These are phyloP conservation scores for Origma solitaria DNA, from an alignment of 2,113 vertebrate species.

Conservation along the genomic window DNA sequence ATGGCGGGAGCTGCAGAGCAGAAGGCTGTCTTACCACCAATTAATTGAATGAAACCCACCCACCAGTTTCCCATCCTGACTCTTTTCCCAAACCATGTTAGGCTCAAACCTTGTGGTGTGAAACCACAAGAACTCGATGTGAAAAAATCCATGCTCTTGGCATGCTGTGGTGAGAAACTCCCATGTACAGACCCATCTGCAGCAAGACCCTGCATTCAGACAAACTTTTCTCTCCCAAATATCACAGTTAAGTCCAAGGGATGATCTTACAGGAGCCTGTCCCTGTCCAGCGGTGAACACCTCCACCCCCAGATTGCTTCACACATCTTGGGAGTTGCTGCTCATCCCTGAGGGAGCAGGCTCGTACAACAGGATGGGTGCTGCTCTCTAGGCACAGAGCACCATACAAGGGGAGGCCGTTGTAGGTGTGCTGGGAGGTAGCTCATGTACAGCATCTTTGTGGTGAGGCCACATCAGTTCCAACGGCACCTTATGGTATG, in stretches of 20 bases:
- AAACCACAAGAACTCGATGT: slow-evolving; percentile 24
- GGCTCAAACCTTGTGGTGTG: not conserved
- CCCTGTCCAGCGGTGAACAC: not conserved
- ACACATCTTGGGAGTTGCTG: not conserved
- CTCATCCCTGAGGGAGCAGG: not conserved
- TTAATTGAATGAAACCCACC: slow-evolving; percentile 52
- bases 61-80: slow-evolving; percentile 45
- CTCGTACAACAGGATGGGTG: not conserved
- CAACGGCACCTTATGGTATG: not conserved
- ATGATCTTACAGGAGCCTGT: not conserved
- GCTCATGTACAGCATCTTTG: not conserved
- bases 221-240: not conserved
- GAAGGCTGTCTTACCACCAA: slow-evolving; percentile 46
- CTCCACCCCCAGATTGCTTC: rapidly evolving
- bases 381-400: not conserved
- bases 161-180: not conserved
- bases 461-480: not conserved
- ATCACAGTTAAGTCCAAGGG: not conserved
- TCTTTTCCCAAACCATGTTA: not conserved
- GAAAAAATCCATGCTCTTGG: not conserved
- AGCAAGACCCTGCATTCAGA: not conserved
- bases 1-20: slow-evolving; percentile 19
- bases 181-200: not conserved
- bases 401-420: not conserved
- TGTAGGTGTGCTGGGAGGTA: rapidly evolving